Conservation (phyloP, 53 echinoderm and acorn worm species). For the Henricia sp. region DNA sequence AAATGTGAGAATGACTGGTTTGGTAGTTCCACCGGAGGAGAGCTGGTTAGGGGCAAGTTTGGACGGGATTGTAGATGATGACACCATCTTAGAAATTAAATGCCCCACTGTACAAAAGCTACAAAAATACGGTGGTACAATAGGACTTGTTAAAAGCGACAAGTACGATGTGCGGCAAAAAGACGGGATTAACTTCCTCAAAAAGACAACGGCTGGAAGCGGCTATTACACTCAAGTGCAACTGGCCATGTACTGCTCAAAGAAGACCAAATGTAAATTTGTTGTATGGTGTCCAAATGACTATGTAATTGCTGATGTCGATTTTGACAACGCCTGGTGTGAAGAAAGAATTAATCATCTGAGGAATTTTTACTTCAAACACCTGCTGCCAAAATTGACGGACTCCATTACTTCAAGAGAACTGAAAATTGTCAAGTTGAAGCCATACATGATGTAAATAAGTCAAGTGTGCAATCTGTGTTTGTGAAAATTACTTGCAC, state of each 20-base stretch:
- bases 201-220: slow-evolving; percentile 11
- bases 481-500: too few species aligned
- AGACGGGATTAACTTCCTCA: slow-evolving; percentile 36
- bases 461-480: too few species aligned
- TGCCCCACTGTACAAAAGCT: slow-evolving; percentile 54
- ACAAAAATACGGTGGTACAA: slow-evolving; percentile 3
- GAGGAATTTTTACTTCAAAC: background rate
- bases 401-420: too few species aligned
- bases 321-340: background rate
- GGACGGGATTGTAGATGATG: slow-evolving; percentile 57
- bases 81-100: slow-evolving; percentile 67
- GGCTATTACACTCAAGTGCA: slow-evolving; percentile 46
- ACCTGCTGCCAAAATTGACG: background rate
- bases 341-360: background rate
- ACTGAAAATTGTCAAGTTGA: too few species aligned
- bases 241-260: slow-evolving; percentile 51
- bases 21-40: slow-evolving; percentile 49
- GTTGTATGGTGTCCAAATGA: slow-evolving; percentile 27
- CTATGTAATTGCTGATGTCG: slow-evolving; percentile 5
- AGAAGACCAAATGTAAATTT: slow-evolving; percentile 1
- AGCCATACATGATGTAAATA: too few species aligned
- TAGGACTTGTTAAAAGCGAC: slow-evolving; percentile 45
- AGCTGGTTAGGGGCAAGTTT: slow-evolving; percentile 72
- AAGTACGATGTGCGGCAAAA: slow-evolving; percentile 52
- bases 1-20: slow-evolving; percentile 15